Percentiles rank a stretch among this genome's conserved stretches.
Evolutionary conservation across 1,140 invertebrate genomes (phyloP).

Genomic region (Venturia canescens): DNA sequence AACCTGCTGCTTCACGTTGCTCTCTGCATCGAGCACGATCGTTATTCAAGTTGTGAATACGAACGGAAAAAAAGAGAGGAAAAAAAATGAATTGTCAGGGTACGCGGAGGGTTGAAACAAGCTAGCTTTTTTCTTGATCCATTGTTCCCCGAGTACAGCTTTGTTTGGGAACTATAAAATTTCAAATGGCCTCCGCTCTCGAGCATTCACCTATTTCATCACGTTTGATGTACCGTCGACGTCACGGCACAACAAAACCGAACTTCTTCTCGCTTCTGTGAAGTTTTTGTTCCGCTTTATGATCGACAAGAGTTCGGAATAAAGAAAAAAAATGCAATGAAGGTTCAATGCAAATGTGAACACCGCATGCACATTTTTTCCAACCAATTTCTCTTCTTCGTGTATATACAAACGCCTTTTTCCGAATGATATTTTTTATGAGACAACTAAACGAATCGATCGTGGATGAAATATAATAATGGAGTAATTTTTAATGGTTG

Average conservation of each 20-base stretch:
- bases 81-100: background rate
- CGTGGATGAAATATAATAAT: no score
- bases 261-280: background rate
- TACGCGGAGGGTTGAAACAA: background rate
- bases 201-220: slow-evolving; percentile 7
- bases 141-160: slow-evolving; percentile 10
- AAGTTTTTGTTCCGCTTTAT: background rate
- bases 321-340: background rate
- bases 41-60: background rate
- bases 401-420: no score
- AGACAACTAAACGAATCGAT: no score
- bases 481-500: no score
- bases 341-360: background rate
- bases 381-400: background rate
- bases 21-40: background rate
- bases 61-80: background rate
- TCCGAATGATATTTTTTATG: no score
- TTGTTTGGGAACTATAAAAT: slow-evolving; percentile 27
- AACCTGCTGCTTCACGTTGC: background rate
- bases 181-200: background rate
- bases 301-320: background rate
- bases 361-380: background rate
- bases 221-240: slow-evolving; percentile 5
- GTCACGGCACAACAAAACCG: background rate
- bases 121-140: background rate